Evolutionary conservation across 2,888 invertebrate genomes (phyloP).

Genomic region (Ophion slaviceki): DNA sequence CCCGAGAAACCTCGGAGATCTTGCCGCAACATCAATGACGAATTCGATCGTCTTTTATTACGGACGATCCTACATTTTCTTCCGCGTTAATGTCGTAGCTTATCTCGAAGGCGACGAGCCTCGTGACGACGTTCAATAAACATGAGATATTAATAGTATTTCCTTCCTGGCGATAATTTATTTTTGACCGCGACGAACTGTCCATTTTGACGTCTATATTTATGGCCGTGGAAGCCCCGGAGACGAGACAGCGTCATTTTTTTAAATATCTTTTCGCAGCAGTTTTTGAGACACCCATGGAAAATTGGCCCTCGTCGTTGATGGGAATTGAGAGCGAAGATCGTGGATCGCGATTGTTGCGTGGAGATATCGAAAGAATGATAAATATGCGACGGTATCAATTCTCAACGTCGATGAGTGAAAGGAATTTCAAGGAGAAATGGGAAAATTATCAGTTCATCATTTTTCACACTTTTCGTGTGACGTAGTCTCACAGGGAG

Average conservation of each 20-base stretch:
- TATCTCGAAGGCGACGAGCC: constrained; percentile 30
- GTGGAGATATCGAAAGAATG: too few species aligned
- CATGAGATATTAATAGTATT: constrained; percentile 36
- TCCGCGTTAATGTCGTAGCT: constrained; percentile 47
- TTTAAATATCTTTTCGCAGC: background rate
- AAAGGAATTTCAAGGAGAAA: background rate
- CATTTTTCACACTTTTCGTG: background rate
- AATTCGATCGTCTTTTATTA: constrained; percentile 39
- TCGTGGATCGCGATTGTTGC: too few species aligned
- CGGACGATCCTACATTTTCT: constrained; percentile 23
- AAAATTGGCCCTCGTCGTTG: too few species aligned
- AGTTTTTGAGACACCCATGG: background rate
- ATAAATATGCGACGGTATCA: too few species aligned
- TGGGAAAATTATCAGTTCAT: background rate
- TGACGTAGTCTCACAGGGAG: background rate
- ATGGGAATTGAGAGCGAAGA: too few species aligned
- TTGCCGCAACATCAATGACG: constrained; percentile 60
- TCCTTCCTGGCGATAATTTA: constrained; percentile 29
- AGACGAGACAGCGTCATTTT: background rate
- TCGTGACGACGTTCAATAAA: background rate
- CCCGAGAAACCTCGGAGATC: constrained; percentile 33
- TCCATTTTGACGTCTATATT: background rate
- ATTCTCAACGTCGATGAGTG: background rate
- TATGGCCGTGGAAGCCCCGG: background rate
- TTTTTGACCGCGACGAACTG: constrained; percentile 28